Percentiles rank a stretch among this genome's conserved stretches.
Evolutionary conservation across 2,797 vertebrate species (phyloP).

Genomic region (Myotis findleyi): DNA sequence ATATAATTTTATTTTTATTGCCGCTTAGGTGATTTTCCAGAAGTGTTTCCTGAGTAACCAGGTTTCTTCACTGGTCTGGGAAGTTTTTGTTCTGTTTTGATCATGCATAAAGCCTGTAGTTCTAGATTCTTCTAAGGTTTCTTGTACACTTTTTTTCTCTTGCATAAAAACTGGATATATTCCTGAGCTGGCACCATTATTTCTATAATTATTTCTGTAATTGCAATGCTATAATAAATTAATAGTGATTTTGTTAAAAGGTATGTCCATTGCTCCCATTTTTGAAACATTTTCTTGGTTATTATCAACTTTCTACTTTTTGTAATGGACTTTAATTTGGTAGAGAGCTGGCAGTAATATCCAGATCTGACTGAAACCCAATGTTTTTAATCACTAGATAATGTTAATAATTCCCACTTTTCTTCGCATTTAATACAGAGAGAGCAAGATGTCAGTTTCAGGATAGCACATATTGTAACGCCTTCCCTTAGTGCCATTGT

Average conservation of each 20-base stretch:
- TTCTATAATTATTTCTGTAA: neutral
- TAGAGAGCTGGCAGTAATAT: slow-evolving; percentile 18
- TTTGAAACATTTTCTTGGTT: neutral
- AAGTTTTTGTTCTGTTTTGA: neutral
- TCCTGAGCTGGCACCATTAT: neutral
- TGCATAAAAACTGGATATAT: neutral
- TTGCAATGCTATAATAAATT: neutral
- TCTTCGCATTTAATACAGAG: slow-evolving; percentile 19
- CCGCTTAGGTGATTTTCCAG: neutral
- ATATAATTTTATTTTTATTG: neutral
- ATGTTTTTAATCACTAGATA: neutral
- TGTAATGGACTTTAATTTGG: slow-evolving; percentile 49
- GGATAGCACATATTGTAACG: neutral
- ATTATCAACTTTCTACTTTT: neutral
- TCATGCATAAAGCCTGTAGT: neutral
- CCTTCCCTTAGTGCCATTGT: neutral
- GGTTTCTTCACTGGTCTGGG: neutral
- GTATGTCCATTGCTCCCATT: neutral
- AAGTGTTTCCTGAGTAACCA: neutral
- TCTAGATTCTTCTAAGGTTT: neutral
- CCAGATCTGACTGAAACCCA: neutral
- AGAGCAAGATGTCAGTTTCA: neutral
- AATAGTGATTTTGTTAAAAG: neutral
- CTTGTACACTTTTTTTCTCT: neutral
- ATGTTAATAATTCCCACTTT: neutral